Conservation (phyloP, 2,797 vertebrate species). For the Enteromius fasciolatus region DNA sequence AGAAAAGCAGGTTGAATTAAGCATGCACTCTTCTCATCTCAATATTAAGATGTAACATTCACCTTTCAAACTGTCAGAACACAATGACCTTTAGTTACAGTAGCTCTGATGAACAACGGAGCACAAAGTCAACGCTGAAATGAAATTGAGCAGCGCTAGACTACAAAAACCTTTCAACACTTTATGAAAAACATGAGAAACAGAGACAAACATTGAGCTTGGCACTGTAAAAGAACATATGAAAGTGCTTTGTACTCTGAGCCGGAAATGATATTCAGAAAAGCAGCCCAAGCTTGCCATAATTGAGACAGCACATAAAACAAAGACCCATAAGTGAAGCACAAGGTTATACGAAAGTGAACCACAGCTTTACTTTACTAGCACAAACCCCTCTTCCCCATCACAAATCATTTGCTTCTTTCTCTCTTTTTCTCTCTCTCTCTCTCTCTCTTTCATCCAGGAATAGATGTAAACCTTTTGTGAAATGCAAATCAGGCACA, state of each 20-base stretch:
- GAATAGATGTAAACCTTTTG: constrained; percentile 64
- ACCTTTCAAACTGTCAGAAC: constrained; percentile 14
- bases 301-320: constrained; percentile 60
- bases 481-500: constrained; percentile 64
- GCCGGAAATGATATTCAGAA: constrained; percentile 57
- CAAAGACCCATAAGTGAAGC: constrained; percentile 53
- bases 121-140: constrained; percentile 8
- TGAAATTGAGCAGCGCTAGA: neutral
- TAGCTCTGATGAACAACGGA: neutral
- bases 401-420: constrained; percentile 49
- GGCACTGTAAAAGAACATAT: constrained; percentile 46
- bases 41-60: neutral
- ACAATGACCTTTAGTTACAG: neutral
- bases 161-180: constrained; percentile 2
- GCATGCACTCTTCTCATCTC: neutral
- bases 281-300: constrained; percentile 48
- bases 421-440: constrained; percentile 14
- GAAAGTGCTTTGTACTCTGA: constrained; percentile 48
- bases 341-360: constrained; percentile 59
- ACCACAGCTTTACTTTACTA: constrained; percentile 49
- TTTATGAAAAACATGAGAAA: constrained; percentile 29
- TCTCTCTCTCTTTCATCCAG: constrained; percentile 26
- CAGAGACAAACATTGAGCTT: constrained; percentile 50
- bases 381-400: constrained; percentile 47
- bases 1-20: neutral